Evolutionary conservation across 2,797 vertebrate genomes (phyloP), one percentile per base, ranked within the genome.

Genomic region (Allobates femoralis): DNA sequence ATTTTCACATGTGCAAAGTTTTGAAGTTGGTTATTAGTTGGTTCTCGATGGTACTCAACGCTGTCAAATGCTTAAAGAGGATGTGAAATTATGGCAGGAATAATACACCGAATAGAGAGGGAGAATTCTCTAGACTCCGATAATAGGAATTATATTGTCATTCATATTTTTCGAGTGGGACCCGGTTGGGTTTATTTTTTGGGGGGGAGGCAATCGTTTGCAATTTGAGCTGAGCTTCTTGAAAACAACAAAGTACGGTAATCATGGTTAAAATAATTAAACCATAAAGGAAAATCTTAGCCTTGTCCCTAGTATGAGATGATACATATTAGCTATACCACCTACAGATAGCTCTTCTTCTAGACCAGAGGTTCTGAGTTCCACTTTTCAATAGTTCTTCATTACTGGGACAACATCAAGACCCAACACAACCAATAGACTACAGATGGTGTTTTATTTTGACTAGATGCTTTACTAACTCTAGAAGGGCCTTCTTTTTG

Each of bases 21-120:
- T 56, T 56, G 50, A 78, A 82, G 80, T 67, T 82, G 21, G 55
- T 78, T 32, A 58, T 78, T 78, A 60, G 30, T 71, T 82, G 32
- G 79, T 81, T 32, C n/a, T 26, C 18, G 46, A 73, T 15, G 5
- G 66, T 32, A 53, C 64, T 71, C 55, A 14, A 34, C 28, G 50
- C 79, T 53, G 26, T 69, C 50, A 69, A 50, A 81, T 53, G 32
- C 21, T 15, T 51, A 16, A 18, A 32, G 19, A 16, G 67, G 28
- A 82, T 14, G 6, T 8, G 19, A 53, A 67, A 23, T 30, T 26
- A 21, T 23, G 46, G 32, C 60, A 23, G 5, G 23, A 23, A 32
- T 55, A 51, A 30, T 50, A 23, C 4, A 66, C 11, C 23, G 62
- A n/a, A 81, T 16, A 28, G 37, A 0, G 62, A 12, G 30, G 19